Base-by-base conservation (phyloP, 1,140 invertebrate genomes). In the Drosophila sp. region DNA sequence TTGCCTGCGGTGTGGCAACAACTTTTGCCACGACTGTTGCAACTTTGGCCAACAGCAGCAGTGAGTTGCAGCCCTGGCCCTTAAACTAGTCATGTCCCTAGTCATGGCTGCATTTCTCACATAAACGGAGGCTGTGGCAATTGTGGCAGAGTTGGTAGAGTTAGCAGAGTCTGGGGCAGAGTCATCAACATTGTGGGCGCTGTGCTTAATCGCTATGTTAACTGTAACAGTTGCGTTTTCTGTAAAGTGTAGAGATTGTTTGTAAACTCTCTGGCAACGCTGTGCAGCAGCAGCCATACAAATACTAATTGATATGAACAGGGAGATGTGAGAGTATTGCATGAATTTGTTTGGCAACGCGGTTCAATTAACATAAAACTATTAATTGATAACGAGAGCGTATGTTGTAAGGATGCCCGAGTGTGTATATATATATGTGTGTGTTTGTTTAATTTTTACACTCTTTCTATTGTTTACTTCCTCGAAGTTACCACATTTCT, bases 21-120 rank as follows among this genome's bases (percentile, higher is more conserved):
- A 43, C 51, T 59, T 45, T 62, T 63, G 66, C 78, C 74, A 73
- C 65, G 70, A 62, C 64, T 76, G 41, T 64, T 72, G 71, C 62
- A 82, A 61, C 62, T 59, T 76, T 7, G 71, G 76, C 66, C 65
- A 86, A 32, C 74, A 64, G 43, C 72, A 32, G 36, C 51, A 48
- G 38, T 73, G 62, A 27, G 45, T 16, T 13, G 29, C 62, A 54
- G 38, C 45, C 25, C 48, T 50, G 41, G 50, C 63, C 6, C 21
- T 41, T 21, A 51, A 51, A 41, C 36, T 59, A n/a, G n/a, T n/a
- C n/a, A n/a, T n/a, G 56, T 53, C 63, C 45, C 59, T 53, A 25
- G 54, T 53, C 51, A 51, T 25, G 2, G 53, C 27, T 57, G 53
- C 7, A n/a, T 41, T 27, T 9, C 11, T 21, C 4, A 40, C 18